A percentile compares a stretch with the other conserved stretches of the same genome.
Conservation (phyloP, 2,888 invertebrate species). For the Sarcophaga subvicina region DNA sequence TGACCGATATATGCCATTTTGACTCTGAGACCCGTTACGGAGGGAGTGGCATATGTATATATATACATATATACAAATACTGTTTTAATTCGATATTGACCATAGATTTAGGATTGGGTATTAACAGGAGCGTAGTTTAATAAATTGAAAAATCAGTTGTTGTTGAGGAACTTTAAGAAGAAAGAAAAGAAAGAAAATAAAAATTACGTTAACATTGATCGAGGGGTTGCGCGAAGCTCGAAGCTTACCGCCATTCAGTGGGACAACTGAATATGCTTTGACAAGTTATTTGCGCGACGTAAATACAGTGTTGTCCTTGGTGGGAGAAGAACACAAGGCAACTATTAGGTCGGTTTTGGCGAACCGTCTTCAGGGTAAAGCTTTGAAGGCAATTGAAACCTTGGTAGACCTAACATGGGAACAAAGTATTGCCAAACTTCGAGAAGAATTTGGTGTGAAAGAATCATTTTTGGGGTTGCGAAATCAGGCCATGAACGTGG, state of each 20-base stretch:
- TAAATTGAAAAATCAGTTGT: too few relatives aligned
- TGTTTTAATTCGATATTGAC: background rate
- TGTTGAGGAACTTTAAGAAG: too few relatives aligned
- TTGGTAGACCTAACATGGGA: conserved; percentile 27
- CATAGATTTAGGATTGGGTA: background rate
- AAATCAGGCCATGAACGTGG: conserved; percentile 48
- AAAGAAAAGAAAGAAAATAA: too few relatives aligned
- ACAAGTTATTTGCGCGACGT: background rate
- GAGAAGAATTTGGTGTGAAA: conserved; percentile 61
- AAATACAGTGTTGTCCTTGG: background rate
- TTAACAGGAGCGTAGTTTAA: background rate
- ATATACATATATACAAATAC: background rate
- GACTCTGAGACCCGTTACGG: background rate
- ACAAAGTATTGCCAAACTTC: conserved; percentile 42
- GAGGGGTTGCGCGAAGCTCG: too few relatives aligned
- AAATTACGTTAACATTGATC: too few relatives aligned
- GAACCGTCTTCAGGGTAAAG: background rate
- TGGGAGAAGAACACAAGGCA: background rate
- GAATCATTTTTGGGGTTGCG: conserved; percentile 51
- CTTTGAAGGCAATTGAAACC: background rate
- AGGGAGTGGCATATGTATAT: background rate
- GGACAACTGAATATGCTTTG: background rate
- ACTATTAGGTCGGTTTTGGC: conserved; percentile 3
- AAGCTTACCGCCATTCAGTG: too few relatives aligned
- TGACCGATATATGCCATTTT: too few relatives aligned